Evolutionary conservation across 2,113 vertebrate genomes (phyloP), one percentile per base, ranked within the genome.

Genomic region (Solea senegalensis): DNA sequence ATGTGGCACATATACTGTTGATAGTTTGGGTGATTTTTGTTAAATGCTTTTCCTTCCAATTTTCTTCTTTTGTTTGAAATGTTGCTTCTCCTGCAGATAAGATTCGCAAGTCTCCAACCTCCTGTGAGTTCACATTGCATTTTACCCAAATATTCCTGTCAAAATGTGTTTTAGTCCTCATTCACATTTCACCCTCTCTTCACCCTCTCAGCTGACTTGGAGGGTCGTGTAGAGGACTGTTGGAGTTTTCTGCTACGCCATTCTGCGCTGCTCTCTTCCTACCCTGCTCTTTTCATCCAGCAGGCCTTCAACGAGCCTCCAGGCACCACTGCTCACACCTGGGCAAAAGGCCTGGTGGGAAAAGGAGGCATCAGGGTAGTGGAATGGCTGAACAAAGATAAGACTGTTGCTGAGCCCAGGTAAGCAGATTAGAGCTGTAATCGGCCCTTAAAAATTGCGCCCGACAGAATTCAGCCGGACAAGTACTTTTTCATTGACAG

Each of bases 211-310:
- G 86, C 8, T 5, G 21, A 28, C 1, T 12, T n/a, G 7, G 50
- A 65, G 14, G 67, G 53, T 0, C 13, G 44, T 1, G 67, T 92
- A 1, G 51, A 69, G 4, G 80, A 83, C 10, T 95, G 95, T 59
- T 67, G 54, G 10, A 67, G 57, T 44, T 96, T 97, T 78, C 85
- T 96, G 79, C 88, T 56, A 52, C 89, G 86, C 39, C 94, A 96
- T 48, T 71, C 87, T 2, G 27, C 82, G 4, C 41, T 94, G 11
- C 91, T 97, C 27, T 90, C 93, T 58, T 90, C 84, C 60, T 93
- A 93, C 80, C 96, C 96, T 0, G 68, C 81, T 3, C 92, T 97
- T 9, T 95, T 95, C 56, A 49, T 89, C 56, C 96, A 97, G 85
- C 94, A 95, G 81, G 95, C 95, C 8, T 83, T 95, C 50, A 96